Evolutionary conservation across 2,797 vertebrate genomes (phyloP).

Genomic region (Xenopus petersii): DNA sequence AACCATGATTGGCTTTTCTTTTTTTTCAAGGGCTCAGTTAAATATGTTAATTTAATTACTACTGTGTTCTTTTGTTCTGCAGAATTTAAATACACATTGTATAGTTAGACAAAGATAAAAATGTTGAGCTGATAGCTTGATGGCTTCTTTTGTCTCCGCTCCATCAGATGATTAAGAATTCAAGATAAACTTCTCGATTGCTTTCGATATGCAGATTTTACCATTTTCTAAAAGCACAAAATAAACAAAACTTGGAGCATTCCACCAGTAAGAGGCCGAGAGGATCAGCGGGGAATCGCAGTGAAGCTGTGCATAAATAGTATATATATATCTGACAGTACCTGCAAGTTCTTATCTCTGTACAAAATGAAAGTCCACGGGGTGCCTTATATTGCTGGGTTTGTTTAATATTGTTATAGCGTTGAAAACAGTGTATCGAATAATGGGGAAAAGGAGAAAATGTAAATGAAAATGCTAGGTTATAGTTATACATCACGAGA

Average conservation of each 20-base stretch:
- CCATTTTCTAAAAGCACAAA: background rate
- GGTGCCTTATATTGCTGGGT: too few relatives aligned
- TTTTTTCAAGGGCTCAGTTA: background rate
- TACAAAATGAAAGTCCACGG: background rate
- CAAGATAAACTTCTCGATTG: background rate
- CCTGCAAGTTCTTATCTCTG: background rate
- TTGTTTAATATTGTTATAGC: too few relatives aligned
- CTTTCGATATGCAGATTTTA: background rate
- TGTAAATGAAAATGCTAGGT: too few relatives aligned
- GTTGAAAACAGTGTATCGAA: too few relatives aligned
- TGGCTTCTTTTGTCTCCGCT: background rate
- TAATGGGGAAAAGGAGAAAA: too few relatives aligned
- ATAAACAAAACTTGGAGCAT: background rate
- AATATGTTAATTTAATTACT: slow-evolving; percentile 5
- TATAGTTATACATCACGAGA: too few relatives aligned
- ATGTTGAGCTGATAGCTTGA: background rate
- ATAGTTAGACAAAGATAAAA: background rate
- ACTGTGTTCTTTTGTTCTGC: background rate
- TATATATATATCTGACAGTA: background rate
- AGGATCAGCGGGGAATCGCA: background rate
- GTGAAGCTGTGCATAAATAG: background rate
- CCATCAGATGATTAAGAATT: background rate
- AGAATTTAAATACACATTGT: background rate
- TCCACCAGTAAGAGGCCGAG: background rate
- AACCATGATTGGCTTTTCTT: background rate